Conservation (phyloP, 2,797 vertebrate genomes). For the Phylloscopus collybita region DNA sequence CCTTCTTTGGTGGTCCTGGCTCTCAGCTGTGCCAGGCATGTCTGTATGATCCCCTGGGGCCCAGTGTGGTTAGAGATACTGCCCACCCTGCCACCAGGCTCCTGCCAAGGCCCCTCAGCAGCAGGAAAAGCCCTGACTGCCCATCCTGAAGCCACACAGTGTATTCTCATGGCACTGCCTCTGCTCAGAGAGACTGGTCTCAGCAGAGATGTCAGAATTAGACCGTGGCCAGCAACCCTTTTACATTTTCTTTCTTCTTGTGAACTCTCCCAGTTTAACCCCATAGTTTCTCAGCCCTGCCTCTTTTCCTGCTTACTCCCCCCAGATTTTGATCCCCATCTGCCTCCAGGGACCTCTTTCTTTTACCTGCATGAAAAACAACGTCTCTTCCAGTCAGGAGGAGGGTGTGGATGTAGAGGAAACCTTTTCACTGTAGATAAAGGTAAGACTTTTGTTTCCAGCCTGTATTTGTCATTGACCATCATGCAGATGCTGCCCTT, state of each 20-base stretch:
- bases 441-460: not conserved
- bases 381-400: not conserved
- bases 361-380: not conserved
- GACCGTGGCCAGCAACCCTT: not conserved
- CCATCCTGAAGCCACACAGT: not conserved
- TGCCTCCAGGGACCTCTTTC: not conserved
- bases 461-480: not conserved
- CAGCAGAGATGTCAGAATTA: not conserved
- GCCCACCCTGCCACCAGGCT: not conserved
- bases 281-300: rapidly evolving
- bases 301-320: not conserved
- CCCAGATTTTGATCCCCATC: not conserved
- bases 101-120: rapidly evolving
- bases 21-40: rapidly evolving
- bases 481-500: not conserved
- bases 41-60: rapidly evolving
- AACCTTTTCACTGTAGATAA: not conserved
- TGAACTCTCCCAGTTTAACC: not conserved
- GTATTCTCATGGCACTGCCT: not conserved
- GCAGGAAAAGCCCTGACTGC: not conserved
- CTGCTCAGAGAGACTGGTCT: not conserved
- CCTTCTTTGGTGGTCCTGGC: not conserved
- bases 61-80: not conserved
- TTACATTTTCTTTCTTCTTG: not conserved
- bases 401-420: not conserved